Percentiles rank a stretch among this genome's conserved stretches.
These are phyloP conservation scores for Hyalella azteca DNA, from an alignment of 2,888 invertebrate genomes.

Conservation along the genomic window DNA sequence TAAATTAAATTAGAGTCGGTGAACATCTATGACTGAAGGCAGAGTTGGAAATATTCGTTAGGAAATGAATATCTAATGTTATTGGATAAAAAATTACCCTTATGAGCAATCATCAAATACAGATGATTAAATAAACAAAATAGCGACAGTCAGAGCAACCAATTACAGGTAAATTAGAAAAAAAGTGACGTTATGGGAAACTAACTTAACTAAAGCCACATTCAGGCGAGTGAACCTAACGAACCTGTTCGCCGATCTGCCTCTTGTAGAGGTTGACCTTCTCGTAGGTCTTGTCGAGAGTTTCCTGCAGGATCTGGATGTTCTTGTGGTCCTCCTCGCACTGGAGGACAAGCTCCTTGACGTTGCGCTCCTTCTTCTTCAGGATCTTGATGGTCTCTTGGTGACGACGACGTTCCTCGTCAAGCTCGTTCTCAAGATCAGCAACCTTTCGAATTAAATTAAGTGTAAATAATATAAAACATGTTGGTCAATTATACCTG, in stretches of 20 bases:
- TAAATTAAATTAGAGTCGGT: too few species aligned
- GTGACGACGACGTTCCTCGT: slow-evolving; percentile 96
- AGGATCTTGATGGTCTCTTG: slow-evolving; percentile 96
- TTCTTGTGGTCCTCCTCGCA: slow-evolving; percentile 98
- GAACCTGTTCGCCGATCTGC: slow-evolving; percentile 88
- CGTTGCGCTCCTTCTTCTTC: slow-evolving; percentile 96
- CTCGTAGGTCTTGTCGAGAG: slow-evolving; percentile 83
- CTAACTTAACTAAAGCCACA: too few species aligned
- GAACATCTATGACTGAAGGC: too few species aligned
- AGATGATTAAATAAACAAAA: too few species aligned
- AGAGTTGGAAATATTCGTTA: too few species aligned
- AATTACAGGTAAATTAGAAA: too few species aligned
- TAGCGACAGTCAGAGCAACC: too few species aligned
- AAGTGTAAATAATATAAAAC: too few species aligned
- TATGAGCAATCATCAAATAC: too few species aligned
- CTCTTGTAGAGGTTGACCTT: slow-evolving; percentile 90
- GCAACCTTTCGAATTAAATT: slow-evolving; percentile 71
- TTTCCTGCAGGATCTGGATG: slow-evolving; percentile 87
- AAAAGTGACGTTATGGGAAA: too few species aligned
- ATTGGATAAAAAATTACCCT: background rate
- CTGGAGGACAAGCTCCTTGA: slow-evolving; percentile 94
- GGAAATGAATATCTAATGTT: background rate
- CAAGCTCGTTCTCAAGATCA: slow-evolving; percentile 91
- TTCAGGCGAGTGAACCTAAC: too few species aligned
- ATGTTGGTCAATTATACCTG: too few species aligned